phyloP scores from a whole-genome alignment of 2,797 vertebrate species.

The Sebastes taczanowskii region DNA sequence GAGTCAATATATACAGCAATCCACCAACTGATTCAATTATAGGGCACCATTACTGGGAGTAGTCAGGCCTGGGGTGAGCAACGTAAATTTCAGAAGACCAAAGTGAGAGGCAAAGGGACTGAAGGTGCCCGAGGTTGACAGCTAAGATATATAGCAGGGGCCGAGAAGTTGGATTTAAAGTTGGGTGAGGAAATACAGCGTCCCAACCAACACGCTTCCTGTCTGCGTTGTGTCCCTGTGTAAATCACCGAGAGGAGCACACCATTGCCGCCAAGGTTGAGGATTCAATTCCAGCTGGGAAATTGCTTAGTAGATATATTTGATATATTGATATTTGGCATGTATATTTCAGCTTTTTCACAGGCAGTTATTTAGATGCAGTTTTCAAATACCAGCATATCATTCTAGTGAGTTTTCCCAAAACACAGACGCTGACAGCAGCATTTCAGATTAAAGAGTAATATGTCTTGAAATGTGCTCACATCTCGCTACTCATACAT shows the following conservation, averaged over 20 bases:
- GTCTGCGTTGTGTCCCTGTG: not conserved
- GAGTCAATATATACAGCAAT: conserved; percentile 55
- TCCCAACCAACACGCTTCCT: not conserved
- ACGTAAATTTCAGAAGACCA: conserved; percentile 36
- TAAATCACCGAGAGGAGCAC: conserved; percentile 33
- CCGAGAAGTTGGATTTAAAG: conserved; percentile 44
- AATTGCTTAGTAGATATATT: not conserved
- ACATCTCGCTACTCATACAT: not conserved
- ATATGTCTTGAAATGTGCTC: not conserved
- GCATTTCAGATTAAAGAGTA: not conserved
- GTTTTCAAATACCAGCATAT: not conserved
- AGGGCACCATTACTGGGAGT: conserved; percentile 41
- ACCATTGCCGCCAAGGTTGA: conserved; percentile 3
- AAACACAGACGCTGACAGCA: not conserved
- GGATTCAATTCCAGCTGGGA: conserved; percentile 2
- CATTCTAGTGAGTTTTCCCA: not conserved
- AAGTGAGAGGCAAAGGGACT: conserved; percentile 27
- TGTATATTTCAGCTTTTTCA: not conserved
- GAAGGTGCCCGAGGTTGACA: conserved; percentile 45
- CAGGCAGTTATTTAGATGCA: not conserved
- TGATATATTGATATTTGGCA: not conserved
- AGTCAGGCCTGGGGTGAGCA: conserved; percentile 42
- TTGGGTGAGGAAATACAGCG: conserved; percentile 24
- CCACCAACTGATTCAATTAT: conserved; percentile 64
- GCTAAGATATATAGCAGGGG: conserved; percentile 18